Percentiles rank a stretch among this genome's conserved stretches.
These are phyloP conservation scores for Microcebus lehilahytsara DNA, from an alignment of 2,113 vertebrate species.

Conservation along the genomic window DNA sequence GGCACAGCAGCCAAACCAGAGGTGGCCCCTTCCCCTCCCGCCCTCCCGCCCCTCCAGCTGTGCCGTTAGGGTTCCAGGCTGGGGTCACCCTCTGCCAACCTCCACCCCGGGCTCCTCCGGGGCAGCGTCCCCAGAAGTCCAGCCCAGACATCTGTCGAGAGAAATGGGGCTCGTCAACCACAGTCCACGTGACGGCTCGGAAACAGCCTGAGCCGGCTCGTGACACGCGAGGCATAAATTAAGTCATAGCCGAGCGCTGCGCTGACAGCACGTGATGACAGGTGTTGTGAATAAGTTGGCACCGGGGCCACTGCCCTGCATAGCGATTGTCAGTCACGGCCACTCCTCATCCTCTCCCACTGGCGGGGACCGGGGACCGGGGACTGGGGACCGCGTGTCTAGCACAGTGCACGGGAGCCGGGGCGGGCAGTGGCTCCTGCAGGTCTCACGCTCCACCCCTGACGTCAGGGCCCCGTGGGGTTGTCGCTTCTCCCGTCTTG, in stretches of 20 bases:
- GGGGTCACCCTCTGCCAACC: conserved; percentile 15
- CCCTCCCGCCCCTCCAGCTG: not conserved
- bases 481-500: accelerated
- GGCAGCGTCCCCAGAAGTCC: conserved; percentile 37
- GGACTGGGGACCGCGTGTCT: not conserved
- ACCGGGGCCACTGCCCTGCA: conserved; percentile 68
- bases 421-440: not conserved
- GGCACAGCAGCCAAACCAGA: not conserved
- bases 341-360: conserved; percentile 26
- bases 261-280: conserved; percentile 83
- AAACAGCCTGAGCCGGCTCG: conserved; percentile 62
- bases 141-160: conserved; percentile 73
- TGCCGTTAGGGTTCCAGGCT: not conserved
- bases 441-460: accelerated
- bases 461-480: accelerated
- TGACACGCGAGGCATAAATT: conserved; percentile 82
- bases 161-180: conserved; percentile 65
- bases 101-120: not conserved
- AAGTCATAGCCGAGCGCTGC: conserved; percentile 73
- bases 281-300: conserved; percentile 83
- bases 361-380: conserved; percentile 56
- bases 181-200: conserved; percentile 67
- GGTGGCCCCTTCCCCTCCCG: too few species aligned
- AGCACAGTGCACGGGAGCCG: not conserved
- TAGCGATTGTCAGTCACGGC: conserved; percentile 80